These are phyloP conservation scores for Megalops cyprinoides DNA, from an alignment of 2,797 vertebrate species.

Conservation along the genomic window DNA sequence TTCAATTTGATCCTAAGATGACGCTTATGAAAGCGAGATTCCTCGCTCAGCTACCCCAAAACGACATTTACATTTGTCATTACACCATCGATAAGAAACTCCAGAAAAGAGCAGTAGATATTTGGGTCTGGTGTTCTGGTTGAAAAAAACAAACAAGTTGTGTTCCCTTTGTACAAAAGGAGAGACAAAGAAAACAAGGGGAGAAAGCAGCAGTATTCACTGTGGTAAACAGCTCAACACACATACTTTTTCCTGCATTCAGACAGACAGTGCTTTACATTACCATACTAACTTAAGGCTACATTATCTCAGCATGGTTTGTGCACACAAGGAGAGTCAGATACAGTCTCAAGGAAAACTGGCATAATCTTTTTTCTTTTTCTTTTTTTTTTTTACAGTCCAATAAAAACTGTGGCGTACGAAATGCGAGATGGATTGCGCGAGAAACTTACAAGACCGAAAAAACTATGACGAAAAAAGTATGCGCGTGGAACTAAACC, in stretches of 20 bases:
- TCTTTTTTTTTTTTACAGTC: too few species aligned
- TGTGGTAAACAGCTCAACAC: slow-evolving; percentile 1
- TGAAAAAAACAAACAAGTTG: neutral
- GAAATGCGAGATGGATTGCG: neutral
- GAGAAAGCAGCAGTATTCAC: slow-evolving; percentile 17
- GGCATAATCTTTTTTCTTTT: neutral
- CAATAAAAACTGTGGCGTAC: neutral
- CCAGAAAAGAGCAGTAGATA: neutral
- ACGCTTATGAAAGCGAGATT: slow-evolving; percentile 6
- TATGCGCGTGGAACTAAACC: neutral
- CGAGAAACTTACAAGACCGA: neutral
- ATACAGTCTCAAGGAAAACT: neutral
- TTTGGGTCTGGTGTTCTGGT: neutral
- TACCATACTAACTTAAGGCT: slow-evolving; percentile 43
- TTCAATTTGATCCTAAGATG: slow-evolving; percentile 18
- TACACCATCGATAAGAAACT: neutral
- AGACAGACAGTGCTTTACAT: neutral
- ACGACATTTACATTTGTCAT: too few species aligned
- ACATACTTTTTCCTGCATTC: slow-evolving; percentile 8
- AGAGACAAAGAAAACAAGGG: neutral
- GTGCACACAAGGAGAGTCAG: neutral
- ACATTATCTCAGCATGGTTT: neutral
- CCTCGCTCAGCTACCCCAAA: neutral
- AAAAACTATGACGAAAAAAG: neutral
- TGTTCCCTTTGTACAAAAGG: slow-evolving; percentile 39